A percentile compares a stretch with the other conserved stretches of the same genome.
Conservation (phyloP, 2,888 invertebrate genomes). For the Scrobipalpa costella region DNA sequence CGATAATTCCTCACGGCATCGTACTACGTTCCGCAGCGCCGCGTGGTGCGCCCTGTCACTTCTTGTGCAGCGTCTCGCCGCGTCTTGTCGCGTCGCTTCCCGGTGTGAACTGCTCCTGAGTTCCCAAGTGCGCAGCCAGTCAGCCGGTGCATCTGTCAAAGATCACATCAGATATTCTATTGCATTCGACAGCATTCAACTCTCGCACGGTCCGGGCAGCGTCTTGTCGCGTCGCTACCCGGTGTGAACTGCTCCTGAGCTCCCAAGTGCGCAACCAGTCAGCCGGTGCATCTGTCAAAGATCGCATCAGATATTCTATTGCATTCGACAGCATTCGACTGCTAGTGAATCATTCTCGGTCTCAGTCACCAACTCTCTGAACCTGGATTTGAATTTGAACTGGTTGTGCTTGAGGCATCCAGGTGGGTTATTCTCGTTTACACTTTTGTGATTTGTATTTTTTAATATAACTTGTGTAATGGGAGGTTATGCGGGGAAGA, state of each 20-base stretch:
- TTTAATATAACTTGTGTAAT: too few relatives aligned
- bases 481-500: too few relatives aligned
- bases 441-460: not conserved
- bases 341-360: not conserved
- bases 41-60: too few relatives aligned
- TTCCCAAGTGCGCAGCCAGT: not conserved
- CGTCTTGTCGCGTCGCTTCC: too few relatives aligned
- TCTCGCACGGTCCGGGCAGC: too few relatives aligned
- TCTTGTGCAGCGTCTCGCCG: too few relatives aligned
- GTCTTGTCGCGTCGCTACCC: too few relatives aligned
- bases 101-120: too few relatives aligned
- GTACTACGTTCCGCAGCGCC: too few relatives aligned
- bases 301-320: conserved; percentile 10
- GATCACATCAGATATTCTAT: conserved; percentile 9
- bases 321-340: conserved; percentile 6
- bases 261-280: not conserved
- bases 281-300: not conserved
- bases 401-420: conserved; percentile 14
- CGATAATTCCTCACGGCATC: too few relatives aligned
- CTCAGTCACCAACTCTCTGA: not conserved
- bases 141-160: not conserved
- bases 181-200: conserved; percentile 7
- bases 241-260: too few relatives aligned
- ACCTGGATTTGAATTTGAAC: conserved; percentile 27
- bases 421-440: not conserved